Percentiles rank a stretch among this genome's conserved stretches.
phyloP scores from a whole-genome alignment of 2,797 vertebrate genomes.

The Antrozous pallidus region DNA sequence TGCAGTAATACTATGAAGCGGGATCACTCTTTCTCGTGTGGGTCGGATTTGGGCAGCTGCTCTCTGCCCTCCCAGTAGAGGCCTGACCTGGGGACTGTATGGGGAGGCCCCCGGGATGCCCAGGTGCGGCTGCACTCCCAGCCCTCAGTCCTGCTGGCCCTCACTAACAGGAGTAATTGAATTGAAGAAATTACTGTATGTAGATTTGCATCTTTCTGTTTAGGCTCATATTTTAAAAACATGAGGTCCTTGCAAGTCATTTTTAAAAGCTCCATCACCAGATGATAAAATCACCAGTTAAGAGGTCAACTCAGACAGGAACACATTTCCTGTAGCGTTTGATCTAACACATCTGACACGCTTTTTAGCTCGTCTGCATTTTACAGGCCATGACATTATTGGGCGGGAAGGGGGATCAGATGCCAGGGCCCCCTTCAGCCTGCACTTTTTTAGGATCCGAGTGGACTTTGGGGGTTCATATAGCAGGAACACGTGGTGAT shows the following conservation, averaged over 20 bases:
- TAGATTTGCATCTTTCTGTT: background rate
- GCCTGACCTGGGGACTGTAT: background rate
- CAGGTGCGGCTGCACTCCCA: background rate
- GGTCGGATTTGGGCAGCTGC: background rate
- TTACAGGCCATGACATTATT: background rate
- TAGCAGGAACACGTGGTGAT: background rate
- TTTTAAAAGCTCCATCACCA: conserved; percentile 6
- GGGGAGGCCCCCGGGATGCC: background rate
- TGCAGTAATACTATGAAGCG: background rate
- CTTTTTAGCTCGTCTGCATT: background rate
- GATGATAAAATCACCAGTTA: background rate
- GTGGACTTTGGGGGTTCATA: background rate
- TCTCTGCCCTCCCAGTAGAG: background rate
- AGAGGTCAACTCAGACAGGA: background rate
- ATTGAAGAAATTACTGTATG: background rate
- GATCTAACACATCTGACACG: background rate
- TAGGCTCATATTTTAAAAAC: conserved; percentile 9
- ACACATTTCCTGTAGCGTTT: background rate
- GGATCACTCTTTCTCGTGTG: background rate
- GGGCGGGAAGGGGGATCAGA: background rate
- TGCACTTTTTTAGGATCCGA: background rate
- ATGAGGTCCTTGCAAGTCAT: background rate
- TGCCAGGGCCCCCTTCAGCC: background rate
- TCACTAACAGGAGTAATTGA: background rate
- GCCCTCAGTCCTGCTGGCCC: background rate